These are phyloP conservation scores for Ectemnius continuus DNA, from an alignment of 2,888 invertebrate genomes.

Conservation along the genomic window DNA sequence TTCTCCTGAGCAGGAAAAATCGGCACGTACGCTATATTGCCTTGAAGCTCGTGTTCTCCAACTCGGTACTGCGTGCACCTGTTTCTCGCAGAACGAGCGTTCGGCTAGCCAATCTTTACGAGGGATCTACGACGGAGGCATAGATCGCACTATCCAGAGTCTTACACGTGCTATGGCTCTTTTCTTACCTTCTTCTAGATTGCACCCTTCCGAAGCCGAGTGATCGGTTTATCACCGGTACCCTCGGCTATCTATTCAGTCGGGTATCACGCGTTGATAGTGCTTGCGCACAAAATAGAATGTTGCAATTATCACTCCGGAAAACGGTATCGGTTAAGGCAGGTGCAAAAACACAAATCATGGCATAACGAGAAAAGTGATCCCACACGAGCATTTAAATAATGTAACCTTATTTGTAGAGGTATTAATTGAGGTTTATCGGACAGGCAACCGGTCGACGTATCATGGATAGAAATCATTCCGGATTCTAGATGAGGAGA, in stretches of 20 bases:
- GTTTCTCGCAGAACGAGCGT: constrained; percentile 17
- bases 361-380: too few species aligned
- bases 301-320: too few species aligned
- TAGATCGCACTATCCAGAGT: constrained; percentile 22
- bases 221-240: too few species aligned
- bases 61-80: constrained; percentile 13
- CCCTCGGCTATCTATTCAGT: too few species aligned
- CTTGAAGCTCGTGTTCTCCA: too few species aligned
- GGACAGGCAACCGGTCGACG: constrained; percentile 37
- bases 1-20: too few species aligned
- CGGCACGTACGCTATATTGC: too few species aligned
- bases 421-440: constrained; percentile 38
- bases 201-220: too few species aligned
- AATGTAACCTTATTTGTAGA: constrained; percentile 30
- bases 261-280: too few species aligned
- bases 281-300: too few species aligned
- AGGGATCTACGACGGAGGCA: constrained; percentile 38
- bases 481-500: background rate
- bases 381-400: constrained; percentile 31
- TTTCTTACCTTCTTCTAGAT: constrained; percentile 1
- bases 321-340: too few species aligned
- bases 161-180: constrained; percentile 2
- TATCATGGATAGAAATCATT: constrained; percentile 46
- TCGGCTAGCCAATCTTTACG: constrained; percentile 25
- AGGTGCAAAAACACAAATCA: too few species aligned